Evolutionary conservation across 2,888 invertebrate species (phyloP).

Genomic region (Eupithecia pulchellata): DNA sequence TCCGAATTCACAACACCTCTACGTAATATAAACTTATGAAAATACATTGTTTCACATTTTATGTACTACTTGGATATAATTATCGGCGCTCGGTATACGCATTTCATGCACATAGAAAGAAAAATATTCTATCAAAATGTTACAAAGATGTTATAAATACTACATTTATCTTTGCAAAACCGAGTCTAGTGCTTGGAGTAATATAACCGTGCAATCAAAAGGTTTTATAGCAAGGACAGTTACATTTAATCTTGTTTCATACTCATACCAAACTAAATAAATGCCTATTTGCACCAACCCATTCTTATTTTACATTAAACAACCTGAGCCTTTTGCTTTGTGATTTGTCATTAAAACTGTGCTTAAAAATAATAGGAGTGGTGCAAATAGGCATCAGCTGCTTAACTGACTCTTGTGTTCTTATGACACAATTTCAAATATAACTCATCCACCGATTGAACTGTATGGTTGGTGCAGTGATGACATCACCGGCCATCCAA

Average conservation of each 20-base stretch:
- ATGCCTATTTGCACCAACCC: slow-evolving; percentile 10
- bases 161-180: slow-evolving; percentile 6
- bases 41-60: slow-evolving; percentile 40
- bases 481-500: slow-evolving; percentile 24
- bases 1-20: slow-evolving; percentile 49
- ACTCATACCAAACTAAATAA: neutral
- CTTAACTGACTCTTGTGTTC: slow-evolving; percentile 1
- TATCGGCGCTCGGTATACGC: slow-evolving; percentile 25
- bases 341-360: neutral
- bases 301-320: neutral
- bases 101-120: slow-evolving; percentile 27
- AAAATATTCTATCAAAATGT: slow-evolving; percentile 6
- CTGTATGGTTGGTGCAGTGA: slow-evolving; percentile 25
- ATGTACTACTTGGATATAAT: slow-evolving; percentile 32
- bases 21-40: slow-evolving; percentile 45
- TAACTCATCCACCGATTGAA: slow-evolving; percentile 29
- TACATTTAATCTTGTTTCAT: slow-evolving; percentile 26
- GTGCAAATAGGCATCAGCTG: slow-evolving; percentile 6
- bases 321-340: neutral
- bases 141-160: neutral
- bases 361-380: neutral
- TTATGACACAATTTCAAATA: slow-evolving; percentile 17
- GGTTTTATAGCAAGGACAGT: slow-evolving; percentile 12
- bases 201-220: slow-evolving; percentile 14
- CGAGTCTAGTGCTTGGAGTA: slow-evolving; percentile 15